Base-by-base conservation (phyloP, 2,113 vertebrate genomes). In the Corydoras sp. region DNA sequence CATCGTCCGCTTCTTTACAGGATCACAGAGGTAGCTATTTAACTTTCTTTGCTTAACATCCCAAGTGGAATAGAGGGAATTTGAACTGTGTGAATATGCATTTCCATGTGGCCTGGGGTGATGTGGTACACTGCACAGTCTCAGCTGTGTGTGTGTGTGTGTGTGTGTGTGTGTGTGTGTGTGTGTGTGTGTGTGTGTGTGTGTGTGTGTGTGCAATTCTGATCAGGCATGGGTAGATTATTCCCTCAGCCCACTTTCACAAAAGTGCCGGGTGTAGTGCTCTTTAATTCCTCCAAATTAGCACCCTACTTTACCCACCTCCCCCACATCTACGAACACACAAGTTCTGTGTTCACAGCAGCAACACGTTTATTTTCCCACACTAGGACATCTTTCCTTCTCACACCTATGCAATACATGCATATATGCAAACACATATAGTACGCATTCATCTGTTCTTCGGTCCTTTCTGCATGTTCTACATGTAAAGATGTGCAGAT, bases 211-310 rank as follows among this genome's bases (percentile, higher is more conserved):
- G 35, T 5, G 35, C 4, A 8, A 43, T 43, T 55, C 83, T 76
- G 80, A 83, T 85, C 85, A 88, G 84, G 85, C 85, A 75, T 84
- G 79, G 84, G 84, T 83, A 91, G 87, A 90, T 89, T 89, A 90
- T 87, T 89, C 86, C 83, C 71, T 83, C 84, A 83, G 82, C 84
- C 84, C 77, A 80, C 81, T 88, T 80, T 83, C 88, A 90, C 87
- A 90, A 89, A 88, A 84, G 85, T 83, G 80, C 82, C 68, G 65
- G 85, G 89, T 89, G 88, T 91, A 87, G 87, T 89, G 86, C 83
- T 89, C 87, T 89, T 89, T 89, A 88, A 90, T 90, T 89, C 88
- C 79, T 77, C 86, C 85, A 89, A 89, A 91, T 91, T 88, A 90
- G 86, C 86, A 88, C 84, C 79, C 59, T 1, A 80, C 81, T 85